Evolutionary conservation across 2,888 invertebrate genomes (phyloP), one percentile per base, ranked within the genome.

Genomic region (Mantis religiosa): DNA sequence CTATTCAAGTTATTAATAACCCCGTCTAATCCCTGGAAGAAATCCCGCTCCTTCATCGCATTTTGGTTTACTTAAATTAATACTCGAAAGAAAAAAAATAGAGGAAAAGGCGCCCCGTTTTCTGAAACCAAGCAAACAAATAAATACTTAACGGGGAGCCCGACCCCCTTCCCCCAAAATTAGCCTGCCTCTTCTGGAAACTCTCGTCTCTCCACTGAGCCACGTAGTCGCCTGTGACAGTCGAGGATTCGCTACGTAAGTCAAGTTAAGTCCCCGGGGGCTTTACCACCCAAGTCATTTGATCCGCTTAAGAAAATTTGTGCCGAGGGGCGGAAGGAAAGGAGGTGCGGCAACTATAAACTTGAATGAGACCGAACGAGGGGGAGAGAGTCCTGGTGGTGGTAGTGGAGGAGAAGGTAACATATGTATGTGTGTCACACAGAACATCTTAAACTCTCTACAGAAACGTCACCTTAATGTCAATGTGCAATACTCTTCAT

Each of bases 231-330:
- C 82, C 88, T 87, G 89, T 88, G 88, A 89, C 88, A 88, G 89
- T 83, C 84, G 54, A 86, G 89, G 89, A 88, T 89, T 89, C 89
- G 54, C 87, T 87, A 88, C 88, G 88, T 89, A 89, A 89, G 89
- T 89, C 89, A 89, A 88, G 82, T 88, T 89, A 89, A 89, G 89
- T 88, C 89, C 88, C 54, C 71, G 86, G 81, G 81, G 87, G 89
- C 89, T 89, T 89, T 89, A 87, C 89, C 89, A 85, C 86, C 89
- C 89, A 87, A 89, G 89, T 89, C 89, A 89, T 89, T 89, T 89
- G 89, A 89, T 89, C 90, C 89, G 90, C 88, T 90, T 90, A 90
- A 90, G 89, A 90, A 90, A 90, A 90, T 90, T 90, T 90, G 90
- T 89, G 89, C 90, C 86, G 88, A 89, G 90, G 87, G 85, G 83